These are phyloP conservation scores for Enhydra lutris DNA, from an alignment of 2,113 vertebrate species.

Conservation along the genomic window DNA sequence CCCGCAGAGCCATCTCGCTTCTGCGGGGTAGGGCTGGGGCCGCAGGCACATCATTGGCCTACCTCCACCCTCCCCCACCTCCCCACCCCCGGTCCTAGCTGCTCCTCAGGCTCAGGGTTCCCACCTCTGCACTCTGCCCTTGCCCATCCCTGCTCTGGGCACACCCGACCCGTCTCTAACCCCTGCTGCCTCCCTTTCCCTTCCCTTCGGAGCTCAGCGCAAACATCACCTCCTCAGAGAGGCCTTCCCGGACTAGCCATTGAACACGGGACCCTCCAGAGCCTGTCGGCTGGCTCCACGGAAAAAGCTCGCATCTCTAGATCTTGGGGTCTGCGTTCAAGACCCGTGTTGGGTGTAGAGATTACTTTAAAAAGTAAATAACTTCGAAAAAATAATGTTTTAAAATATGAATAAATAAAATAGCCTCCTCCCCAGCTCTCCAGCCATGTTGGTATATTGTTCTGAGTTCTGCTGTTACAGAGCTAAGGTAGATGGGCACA, in stretches of 20 bases:
- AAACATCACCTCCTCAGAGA: background rate
- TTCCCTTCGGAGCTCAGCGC: background rate
- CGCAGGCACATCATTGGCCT: background rate
- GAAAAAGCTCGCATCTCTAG: background rate
- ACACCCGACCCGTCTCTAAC: background rate
- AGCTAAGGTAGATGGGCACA: fast-evolving
- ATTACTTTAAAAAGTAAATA: background rate
- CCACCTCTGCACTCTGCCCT: background rate
- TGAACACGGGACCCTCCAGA: background rate
- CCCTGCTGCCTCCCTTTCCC: background rate
- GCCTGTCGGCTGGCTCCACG: background rate
- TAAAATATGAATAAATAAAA: background rate
- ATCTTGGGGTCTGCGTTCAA: background rate
- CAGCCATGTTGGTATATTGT: fast-evolving
- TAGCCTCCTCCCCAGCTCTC: background rate
- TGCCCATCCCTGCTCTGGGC: fast-evolving
- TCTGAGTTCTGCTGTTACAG: background rate
- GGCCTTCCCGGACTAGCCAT: background rate
- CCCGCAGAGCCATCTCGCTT: background rate
- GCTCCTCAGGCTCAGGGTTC: background rate
- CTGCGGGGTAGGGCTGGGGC: no score
- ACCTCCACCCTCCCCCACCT: background rate
- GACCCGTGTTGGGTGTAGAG: background rate
- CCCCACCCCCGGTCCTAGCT: background rate
- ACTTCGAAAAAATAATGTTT: background rate